Evolutionary conservation across 1,140 invertebrate genomes (phyloP), one percentile per base, ranked within the genome.

Genomic region (Dendrolimus kikuchii): DNA sequence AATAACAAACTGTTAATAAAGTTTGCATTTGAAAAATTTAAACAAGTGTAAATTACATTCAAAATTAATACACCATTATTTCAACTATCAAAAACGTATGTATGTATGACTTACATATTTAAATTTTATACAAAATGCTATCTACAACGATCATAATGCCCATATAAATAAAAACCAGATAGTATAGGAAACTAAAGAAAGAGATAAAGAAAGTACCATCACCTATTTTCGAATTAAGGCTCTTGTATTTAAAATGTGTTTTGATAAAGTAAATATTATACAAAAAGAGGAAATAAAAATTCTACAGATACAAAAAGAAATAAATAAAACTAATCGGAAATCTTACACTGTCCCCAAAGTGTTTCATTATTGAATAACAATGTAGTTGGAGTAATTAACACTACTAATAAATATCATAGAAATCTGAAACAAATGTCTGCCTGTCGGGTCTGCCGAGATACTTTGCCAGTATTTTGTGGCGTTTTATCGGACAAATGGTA

Each of bases 401-500:
- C 23, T 23, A 23, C 23, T 23, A 23, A 23, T 23, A 23, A 23
- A 23, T 23, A 23, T 23, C 23, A 23, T 23, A 23, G 23, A 42
- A 42, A 54, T 61, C 60, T 71, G 71, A 64, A 55, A 42, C 41
- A 36, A 44, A 42, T 51, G 42, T 51, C 44, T 38, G 68, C 62
- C 68, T 66, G 60, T 62, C 76, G 83, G 83, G 83, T 86, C 83
- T 78, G 83, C 83, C 83, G 80, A 69, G 68, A 63, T 70, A 74
- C 64, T 57, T 58, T 62, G 75, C 83, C 80, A 86, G 81, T 77
- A 78, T 53, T 82, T 78, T 76, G 80, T 85, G 81, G 83, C 79
- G 80, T 86, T 85, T 82, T 86, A 85, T 86, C 81, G 83, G 83
- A 86, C 83, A 86, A 84, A 78, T 86, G 74, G 68, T 83, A 81